These are phyloP conservation scores for Lateolabrax maculatus DNA, from an alignment of 2,797 vertebrate species.

Conservation along the genomic window DNA sequence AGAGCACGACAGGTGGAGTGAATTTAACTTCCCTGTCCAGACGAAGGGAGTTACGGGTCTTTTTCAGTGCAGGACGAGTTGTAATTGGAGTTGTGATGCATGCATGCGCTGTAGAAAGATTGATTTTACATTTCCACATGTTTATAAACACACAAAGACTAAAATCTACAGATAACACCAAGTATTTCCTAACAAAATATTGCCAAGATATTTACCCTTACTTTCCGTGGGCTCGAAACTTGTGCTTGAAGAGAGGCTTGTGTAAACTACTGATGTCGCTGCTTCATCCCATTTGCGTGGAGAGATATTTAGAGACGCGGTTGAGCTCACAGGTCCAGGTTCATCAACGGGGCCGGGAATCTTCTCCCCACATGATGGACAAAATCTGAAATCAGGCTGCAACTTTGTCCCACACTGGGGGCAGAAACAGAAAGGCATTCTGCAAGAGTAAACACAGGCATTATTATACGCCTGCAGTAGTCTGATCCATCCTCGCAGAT, in stretches of 20 bases:
- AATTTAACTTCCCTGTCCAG: slow-evolving; percentile 46
- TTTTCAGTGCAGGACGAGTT: slow-evolving; percentile 69
- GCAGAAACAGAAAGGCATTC: slow-evolving; percentile 88
- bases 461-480: background rate
- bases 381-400: slow-evolving; percentile 88
- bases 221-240: slow-evolving; percentile 10
- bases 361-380: slow-evolving; percentile 89
- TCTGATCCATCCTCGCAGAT: background rate
- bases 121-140: background rate
- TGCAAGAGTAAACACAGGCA: slow-evolving; percentile 58
- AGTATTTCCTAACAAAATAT: background rate
- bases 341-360: slow-evolving; percentile 71
- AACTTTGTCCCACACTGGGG: slow-evolving; percentile 90
- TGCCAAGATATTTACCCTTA: background rate
- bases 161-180: background rate
- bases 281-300: slow-evolving; percentile 3
- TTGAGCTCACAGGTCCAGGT: slow-evolving; percentile 1
- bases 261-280: background rate
- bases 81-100: slow-evolving; percentile 26
- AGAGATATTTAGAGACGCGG: background rate
- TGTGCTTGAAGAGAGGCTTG: slow-evolving; percentile 14
- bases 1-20: background rate
- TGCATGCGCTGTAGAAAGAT: slow-evolving; percentile 27
- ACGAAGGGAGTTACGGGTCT: slow-evolving; percentile 59
- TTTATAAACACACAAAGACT: background rate